Percentiles rank a stretch among this genome's conserved stretches.
phyloP scores from a whole-genome alignment of 2,888 invertebrate genomes.

The Unio pictorum region DNA sequence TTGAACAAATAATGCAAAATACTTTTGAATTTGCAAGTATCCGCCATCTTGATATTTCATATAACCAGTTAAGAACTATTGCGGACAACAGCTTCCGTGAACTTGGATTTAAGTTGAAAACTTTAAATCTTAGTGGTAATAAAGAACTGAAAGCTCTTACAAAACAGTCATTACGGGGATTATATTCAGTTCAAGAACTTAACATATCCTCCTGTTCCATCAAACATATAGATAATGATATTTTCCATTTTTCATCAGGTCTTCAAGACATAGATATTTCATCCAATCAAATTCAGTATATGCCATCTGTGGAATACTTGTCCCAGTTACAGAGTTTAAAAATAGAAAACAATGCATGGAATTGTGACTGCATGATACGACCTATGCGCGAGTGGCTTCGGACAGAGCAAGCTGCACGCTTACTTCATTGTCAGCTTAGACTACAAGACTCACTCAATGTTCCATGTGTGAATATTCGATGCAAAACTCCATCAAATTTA shows the following conservation, averaged over 20 bases:
- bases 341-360: conserved; percentile 54
- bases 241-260: conserved; percentile 33
- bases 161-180: conserved; percentile 35
- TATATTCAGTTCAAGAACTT: conserved; percentile 45
- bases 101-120: conserved; percentile 38
- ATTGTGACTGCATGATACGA: conserved; percentile 57
- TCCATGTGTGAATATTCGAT: conserved; percentile 40
- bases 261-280: conserved; percentile 54
- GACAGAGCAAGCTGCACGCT: conserved; percentile 10
- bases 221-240: conserved; percentile 25
- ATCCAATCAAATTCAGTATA: conserved; percentile 43
- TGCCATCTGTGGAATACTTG: conserved; percentile 42
- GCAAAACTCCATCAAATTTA: conserved; percentile 37
- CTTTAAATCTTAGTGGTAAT: conserved; percentile 44
- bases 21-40: conserved; percentile 36
- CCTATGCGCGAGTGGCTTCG: conserved; percentile 53
- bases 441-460: conserved; percentile 6
- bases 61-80: conserved; percentile 44
- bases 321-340: conserved; percentile 30
- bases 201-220: conserved; percentile 55
- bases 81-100: conserved; percentile 38
- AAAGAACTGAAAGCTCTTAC: conserved; percentile 44
- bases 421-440: conserved; percentile 25
- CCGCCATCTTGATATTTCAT: conserved; percentile 49
- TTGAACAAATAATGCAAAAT: conserved; percentile 35